Evolutionary conservation across 1,140 invertebrate species (phyloP).

Genomic region (Drosophila mauritiana): DNA sequence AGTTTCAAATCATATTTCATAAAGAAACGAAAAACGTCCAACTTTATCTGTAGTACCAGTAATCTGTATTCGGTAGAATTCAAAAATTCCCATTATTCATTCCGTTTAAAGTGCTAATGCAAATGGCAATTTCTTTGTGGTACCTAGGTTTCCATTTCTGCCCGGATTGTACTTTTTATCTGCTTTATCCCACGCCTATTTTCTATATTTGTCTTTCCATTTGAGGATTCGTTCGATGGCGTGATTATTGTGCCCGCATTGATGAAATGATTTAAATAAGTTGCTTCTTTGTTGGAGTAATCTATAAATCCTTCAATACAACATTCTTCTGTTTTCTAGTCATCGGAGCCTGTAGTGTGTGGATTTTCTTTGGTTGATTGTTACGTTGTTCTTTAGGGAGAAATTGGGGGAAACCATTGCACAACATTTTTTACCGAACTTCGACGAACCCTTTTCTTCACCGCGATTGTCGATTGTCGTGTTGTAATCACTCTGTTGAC

Average conservation of each 20-base stretch:
- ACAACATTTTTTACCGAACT: slow-evolving; percentile 28
- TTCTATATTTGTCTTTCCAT: background rate
- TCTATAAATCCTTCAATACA: slow-evolving; percentile 15
- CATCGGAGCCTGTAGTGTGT: background rate
- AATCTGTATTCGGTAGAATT: background rate
- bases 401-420: slow-evolving; percentile 12
- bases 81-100: background rate
- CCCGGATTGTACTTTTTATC: background rate
- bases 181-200: background rate
- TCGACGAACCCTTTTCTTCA: slow-evolving; percentile 1
- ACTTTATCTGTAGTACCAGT: too few relatives aligned
- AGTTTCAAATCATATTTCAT: too few relatives aligned
- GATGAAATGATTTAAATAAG: slow-evolving; percentile 39
- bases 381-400: background rate
- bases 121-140: background rate
- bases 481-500: slow-evolving; percentile 27
- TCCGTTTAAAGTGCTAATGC: background rate
- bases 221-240: slow-evolving; percentile 1
- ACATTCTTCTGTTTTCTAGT: background rate
- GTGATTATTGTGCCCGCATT: slow-evolving; percentile 13
- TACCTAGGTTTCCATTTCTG: background rate
- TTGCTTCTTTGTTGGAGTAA: slow-evolving; percentile 15
- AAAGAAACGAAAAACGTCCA: too few relatives aligned
- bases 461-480: background rate
- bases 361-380: slow-evolving; percentile 5